Conservation (phyloP, 2,113 vertebrate species). For the Colossoma macropomum region DNA sequence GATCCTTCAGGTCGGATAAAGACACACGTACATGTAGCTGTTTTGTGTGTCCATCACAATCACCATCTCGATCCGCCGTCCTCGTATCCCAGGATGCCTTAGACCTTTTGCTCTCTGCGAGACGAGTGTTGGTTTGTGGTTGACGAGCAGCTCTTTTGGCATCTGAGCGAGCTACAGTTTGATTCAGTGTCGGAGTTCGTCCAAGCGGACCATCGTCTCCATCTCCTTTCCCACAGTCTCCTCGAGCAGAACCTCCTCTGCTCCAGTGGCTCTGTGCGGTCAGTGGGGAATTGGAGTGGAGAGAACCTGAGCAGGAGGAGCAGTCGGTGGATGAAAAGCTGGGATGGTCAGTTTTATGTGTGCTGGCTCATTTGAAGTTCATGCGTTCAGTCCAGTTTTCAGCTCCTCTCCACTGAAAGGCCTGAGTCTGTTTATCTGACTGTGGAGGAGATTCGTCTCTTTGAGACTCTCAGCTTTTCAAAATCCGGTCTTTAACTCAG, state of each 20-base stretch:
- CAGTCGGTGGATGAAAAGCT: not conserved
- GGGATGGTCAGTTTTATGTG: not conserved
- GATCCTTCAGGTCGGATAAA: too few species aligned
- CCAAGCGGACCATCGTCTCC: not conserved
- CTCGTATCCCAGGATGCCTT: not conserved
- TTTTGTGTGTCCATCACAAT: too few species aligned
- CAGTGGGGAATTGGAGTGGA: not conserved
- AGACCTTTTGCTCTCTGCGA: not conserved
- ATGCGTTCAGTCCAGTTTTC: not conserved
- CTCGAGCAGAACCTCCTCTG: constrained; percentile 9
- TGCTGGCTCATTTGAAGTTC: not conserved
- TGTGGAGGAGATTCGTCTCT: constrained; percentile 9
- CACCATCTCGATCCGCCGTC: too few species aligned
- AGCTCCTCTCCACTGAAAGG: not conserved
- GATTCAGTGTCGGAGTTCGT: constrained; percentile 13
- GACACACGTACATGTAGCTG: too few species aligned
- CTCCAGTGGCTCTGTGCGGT: not conserved
- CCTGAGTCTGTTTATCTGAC: not conserved
- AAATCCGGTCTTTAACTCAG: too few species aligned
- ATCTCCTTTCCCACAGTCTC: not conserved
- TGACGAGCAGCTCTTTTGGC: constrained; percentile 19
- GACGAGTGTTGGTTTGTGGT: not conserved
- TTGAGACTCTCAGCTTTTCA: not conserved
- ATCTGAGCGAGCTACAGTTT: not conserved
- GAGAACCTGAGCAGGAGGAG: not conserved